phyloP scores from a whole-genome alignment of 2,888 invertebrate species.

The Leptarthrus brevirostris region DNA sequence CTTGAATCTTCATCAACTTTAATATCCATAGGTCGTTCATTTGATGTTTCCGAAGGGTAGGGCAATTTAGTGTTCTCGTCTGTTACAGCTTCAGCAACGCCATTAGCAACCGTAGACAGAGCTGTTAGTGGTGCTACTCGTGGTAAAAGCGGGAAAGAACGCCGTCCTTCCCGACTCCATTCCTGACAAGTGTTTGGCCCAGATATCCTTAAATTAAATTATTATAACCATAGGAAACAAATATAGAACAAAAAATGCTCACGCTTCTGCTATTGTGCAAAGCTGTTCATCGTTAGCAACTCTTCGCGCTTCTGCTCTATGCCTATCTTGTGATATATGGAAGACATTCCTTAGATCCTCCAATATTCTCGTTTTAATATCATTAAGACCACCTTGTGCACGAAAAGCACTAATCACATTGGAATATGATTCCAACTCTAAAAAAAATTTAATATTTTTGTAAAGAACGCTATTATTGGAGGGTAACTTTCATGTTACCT shows the following conservation, averaged over 20 bases:
- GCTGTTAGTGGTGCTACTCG: conserved; percentile 87
- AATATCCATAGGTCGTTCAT: conserved; percentile 51
- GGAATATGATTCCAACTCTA: conserved; percentile 93
- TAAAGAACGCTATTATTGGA: conserved; percentile 2
- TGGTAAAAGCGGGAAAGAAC: conserved; percentile 84
- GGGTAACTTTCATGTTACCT: conserved; percentile 69
- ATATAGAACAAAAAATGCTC: conserved; percentile 64
- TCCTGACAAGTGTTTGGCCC: conserved; percentile 77
- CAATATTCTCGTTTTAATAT: conserved; percentile 84
- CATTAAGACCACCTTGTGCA: conserved; percentile 89
- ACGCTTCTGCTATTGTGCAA: conserved; percentile 90
- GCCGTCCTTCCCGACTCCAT: conserved; percentile 90
- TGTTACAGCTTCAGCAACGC: conserved; percentile 75
- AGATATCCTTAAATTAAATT: conserved; percentile 69
- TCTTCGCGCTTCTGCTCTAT: conserved; percentile 90
- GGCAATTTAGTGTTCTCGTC: conserved; percentile 74
- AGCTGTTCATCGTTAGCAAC: conserved; percentile 92
- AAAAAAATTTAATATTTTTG: conserved; percentile 49
- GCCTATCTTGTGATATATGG: conserved; percentile 90
- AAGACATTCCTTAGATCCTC: conserved; percentile 84
- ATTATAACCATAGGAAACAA: background rate
- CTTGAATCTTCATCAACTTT: background rate
- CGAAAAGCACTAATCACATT: conserved; percentile 89
- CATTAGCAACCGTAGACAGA: conserved; percentile 85
- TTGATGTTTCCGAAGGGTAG: conserved; percentile 67